These are phyloP conservation scores for Epinotia brunnichana DNA, from an alignment of 2,888 invertebrate species.

Conservation along the genomic window DNA sequence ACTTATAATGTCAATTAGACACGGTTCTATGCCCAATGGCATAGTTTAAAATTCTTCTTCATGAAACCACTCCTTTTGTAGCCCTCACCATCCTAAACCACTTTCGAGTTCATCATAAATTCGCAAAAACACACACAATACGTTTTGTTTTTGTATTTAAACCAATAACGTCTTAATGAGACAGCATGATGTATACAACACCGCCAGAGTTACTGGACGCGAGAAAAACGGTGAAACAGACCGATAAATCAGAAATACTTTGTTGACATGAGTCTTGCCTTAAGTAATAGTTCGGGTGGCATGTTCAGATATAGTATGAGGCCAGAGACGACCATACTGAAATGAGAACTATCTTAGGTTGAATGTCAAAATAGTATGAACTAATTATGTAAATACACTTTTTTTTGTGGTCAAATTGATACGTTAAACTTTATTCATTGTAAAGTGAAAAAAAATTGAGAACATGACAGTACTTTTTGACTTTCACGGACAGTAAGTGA, in stretches of 20 bases:
- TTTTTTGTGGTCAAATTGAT: too few relatives aligned
- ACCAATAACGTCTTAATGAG: slow-evolving; percentile 58
- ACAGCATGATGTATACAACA: slow-evolving; percentile 54
- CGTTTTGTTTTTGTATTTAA: slow-evolving; percentile 45
- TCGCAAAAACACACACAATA: slow-evolving; percentile 36
- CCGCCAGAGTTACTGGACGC: slow-evolving; percentile 46
- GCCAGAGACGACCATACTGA: background rate
- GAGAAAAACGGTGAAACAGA: slow-evolving; percentile 50
- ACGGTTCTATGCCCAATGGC: background rate
- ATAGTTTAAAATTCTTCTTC: background rate
- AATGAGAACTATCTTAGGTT: too few relatives aligned
- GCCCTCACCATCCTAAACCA: slow-evolving; percentile 22
- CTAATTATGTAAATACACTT: too few relatives aligned
- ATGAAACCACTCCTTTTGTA: background rate
- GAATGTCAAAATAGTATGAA: too few relatives aligned
- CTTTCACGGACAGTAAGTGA: too few relatives aligned
- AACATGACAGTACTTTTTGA: too few relatives aligned
- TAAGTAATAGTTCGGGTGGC: slow-evolving; percentile 17
- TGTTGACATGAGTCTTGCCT: slow-evolving; percentile 46
- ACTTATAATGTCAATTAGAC: background rate
- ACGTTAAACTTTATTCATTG: too few relatives aligned
- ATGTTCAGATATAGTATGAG: background rate
- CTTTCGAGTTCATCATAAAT: slow-evolving; percentile 19
- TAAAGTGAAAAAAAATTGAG: too few relatives aligned
- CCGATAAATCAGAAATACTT: slow-evolving; percentile 53